A percentile compares a stretch with the other conserved stretches of the same genome.
These are phyloP conservation scores for Galleria mellonella DNA, from an alignment of 1,140 invertebrate species.

Conservation along the genomic window DNA sequence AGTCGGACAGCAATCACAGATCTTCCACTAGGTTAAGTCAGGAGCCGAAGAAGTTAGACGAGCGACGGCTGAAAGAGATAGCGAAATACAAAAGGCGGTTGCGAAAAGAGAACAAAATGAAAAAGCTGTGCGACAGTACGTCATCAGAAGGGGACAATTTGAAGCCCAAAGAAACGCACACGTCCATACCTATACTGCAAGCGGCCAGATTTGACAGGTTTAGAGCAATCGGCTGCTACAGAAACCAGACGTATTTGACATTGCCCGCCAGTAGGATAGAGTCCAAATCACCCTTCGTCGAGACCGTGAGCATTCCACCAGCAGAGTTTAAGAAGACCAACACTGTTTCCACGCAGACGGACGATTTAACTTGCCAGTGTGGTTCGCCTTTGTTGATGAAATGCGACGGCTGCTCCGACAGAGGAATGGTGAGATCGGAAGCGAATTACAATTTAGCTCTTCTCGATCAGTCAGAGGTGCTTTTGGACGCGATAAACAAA, in stretches of 20 bases:
- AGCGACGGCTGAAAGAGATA: slow-evolving; percentile 56
- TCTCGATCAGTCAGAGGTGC: slow-evolving; percentile 10
- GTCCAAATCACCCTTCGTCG: slow-evolving; percentile 42
- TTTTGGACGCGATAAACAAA: not conserved
- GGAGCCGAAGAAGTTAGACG: slow-evolving; percentile 52
- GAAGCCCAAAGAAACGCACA: slow-evolving; percentile 46
- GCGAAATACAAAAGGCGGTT: slow-evolving; percentile 64
- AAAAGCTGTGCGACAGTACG: slow-evolving; percentile 53
- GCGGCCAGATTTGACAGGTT: slow-evolving; percentile 66
- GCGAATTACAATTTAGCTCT: slow-evolving; percentile 54
- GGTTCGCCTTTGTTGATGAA: slow-evolving; percentile 39
- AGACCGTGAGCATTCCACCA: slow-evolving; percentile 35
- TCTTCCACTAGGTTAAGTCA: slow-evolving; percentile 28
- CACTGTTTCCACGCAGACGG: slow-evolving; percentile 63
- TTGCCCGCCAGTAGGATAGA: slow-evolving; percentile 50
- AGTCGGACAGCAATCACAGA: slow-evolving; percentile 53
- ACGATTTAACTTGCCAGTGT: slow-evolving; percentile 52
- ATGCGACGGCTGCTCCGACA: slow-evolving; percentile 35
- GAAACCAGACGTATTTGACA: slow-evolving; percentile 63
- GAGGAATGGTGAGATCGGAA: slow-evolving; percentile 50
- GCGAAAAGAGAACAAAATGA: slow-evolving; percentile 62
- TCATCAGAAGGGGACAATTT: slow-evolving; percentile 53
- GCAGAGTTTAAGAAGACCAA: slow-evolving; percentile 54
- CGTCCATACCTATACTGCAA: slow-evolving; percentile 71
- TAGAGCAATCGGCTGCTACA: slow-evolving; percentile 61